Base-by-base conservation (phyloP, 2,888 invertebrate genomes). In the Urechis unicinctus region DNA sequence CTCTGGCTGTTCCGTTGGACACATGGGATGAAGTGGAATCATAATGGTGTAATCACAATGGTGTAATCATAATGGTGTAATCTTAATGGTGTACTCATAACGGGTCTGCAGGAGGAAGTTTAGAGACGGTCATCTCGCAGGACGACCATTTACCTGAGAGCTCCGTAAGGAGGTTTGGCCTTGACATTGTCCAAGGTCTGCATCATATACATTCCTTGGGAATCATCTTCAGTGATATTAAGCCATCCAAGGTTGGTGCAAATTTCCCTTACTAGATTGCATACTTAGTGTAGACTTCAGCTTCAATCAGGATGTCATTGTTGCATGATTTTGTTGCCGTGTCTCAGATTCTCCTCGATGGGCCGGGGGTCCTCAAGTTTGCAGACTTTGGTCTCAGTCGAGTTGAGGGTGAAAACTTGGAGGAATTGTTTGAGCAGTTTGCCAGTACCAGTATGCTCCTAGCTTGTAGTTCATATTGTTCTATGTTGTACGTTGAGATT, bases 161-260 rank as follows among this genome's bases (percentile, higher is more conserved):
- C 49, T 68, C 74, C 13, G 69, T 78, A 36, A 60, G 73, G 22
- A 66, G 65, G 43, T 73, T 77, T 63, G 77, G 76, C 3, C 57
- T 70, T 22, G 73, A 78, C 51, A 63, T 78, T 9, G 71, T 76
- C 6, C 67, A 69, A 44, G 78, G 75, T 0, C 65, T 79, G n/a
- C 71, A 77, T 62, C 74, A 77, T 59, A 69, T 78, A 25, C 78
- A 78, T 60, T 74, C 75, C 1, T 65, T 73, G 22, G 75, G 74
- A 25, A 74, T 79, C 49, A 57, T 78, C 17, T 78, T 73, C 62
- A 71, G 74, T 65, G 78, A 78, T 64, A 64, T 78, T n/a, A 61
- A 69, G 46, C 79, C 78, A 22, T 68, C 71, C 29, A 78, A 78
- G 71, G 77, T 77, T 13, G n/a, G 52, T 50, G 22, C 25, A 50